Percentiles rank a stretch among this genome's conserved stretches.
Conservation (phyloP, 2,113 vertebrate species). For the Brachyhypopomus gauderio region DNA sequence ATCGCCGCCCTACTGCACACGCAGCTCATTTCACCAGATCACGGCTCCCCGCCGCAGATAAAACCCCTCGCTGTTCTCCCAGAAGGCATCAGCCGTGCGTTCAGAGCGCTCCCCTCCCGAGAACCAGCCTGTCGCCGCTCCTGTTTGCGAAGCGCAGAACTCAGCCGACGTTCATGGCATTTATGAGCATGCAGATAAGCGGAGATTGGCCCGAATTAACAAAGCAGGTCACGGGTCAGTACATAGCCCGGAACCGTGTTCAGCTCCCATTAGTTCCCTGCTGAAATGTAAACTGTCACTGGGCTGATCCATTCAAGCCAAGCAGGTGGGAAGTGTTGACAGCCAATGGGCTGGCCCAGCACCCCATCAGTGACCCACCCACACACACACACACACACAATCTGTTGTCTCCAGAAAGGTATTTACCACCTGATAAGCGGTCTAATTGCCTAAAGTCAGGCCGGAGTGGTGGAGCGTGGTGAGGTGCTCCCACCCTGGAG, state of each 20-base stretch:
- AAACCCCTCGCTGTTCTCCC: background rate
- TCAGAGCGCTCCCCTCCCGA: background rate
- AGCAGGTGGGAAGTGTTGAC: no score
- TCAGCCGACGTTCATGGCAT: constrained; percentile 51
- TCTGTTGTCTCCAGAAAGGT: background rate
- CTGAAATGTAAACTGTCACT: background rate
- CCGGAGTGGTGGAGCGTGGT: no score
- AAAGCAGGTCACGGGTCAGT: constrained; percentile 33
- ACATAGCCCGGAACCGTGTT: constrained; percentile 23
- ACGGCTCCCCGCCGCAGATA: no score
- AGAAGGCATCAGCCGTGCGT: background rate
- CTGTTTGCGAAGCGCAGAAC: constrained; percentile 52
- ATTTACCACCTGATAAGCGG: constrained; percentile 10
- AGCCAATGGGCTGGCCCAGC: background rate
- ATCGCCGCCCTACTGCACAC: no score
- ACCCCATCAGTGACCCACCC: no score
- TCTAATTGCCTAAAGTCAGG: background rate
- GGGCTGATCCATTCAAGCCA: no score
- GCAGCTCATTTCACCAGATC: no score
- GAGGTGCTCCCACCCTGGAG: no score
- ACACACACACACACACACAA: background rate
- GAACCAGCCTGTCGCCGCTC: constrained; percentile 10
- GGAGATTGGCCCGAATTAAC: constrained; percentile 46
- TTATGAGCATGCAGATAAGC: constrained; percentile 48
- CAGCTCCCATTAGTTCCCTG: background rate